phyloP scores from a whole-genome alignment of 2,113 vertebrate species.

The Gallinago undulata region DNA sequence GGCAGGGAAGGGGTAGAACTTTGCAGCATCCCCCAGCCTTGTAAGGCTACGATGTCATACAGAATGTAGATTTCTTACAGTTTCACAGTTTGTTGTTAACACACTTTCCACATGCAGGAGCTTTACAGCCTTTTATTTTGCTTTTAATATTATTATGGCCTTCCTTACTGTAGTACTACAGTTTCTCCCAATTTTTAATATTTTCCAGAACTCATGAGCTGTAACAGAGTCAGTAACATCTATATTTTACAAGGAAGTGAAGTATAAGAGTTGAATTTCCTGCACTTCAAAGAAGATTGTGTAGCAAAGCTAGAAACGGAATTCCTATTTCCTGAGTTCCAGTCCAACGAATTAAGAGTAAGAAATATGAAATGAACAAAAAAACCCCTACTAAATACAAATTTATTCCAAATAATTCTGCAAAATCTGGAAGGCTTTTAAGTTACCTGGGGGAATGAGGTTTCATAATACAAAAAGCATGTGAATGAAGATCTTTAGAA shows the following conservation, averaged over 20 bases:
- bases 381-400: neutral
- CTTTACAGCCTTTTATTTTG: neutral
- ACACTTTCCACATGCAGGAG: neutral
- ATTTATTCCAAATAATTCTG: neutral
- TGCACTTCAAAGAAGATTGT: neutral
- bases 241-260: neutral
- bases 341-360: neutral
- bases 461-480: neutral
- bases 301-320: neutral
- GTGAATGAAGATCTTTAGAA: neutral
- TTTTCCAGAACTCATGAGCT: neutral
- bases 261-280: neutral
- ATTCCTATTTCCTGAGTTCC: constrained; percentile 15
- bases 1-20: neutral
- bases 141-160: neutral
- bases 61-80: neutral
- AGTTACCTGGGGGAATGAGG: neutral
- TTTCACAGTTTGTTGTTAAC: neutral
- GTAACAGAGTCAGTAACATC: neutral
- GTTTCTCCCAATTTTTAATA: neutral
- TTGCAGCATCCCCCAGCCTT: neutral
- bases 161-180: neutral
- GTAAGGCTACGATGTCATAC: neutral
- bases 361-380: neutral
- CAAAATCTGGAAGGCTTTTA: neutral